These are phyloP conservation scores for Podargus strigoides DNA, from an alignment of 2,797 vertebrate genomes.

Conservation along the genomic window DNA sequence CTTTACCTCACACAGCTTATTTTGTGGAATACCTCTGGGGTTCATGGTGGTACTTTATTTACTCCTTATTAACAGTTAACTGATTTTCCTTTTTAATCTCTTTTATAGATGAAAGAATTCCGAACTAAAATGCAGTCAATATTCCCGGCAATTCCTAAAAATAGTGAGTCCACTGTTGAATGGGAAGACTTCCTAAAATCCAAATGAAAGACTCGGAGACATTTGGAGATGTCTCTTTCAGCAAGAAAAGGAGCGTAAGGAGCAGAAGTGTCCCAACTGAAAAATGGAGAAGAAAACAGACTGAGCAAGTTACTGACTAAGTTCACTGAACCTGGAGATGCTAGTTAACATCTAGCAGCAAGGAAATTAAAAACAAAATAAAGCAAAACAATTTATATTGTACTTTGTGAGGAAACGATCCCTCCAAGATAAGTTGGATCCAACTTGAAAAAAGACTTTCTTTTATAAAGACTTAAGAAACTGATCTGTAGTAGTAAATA, in stretches of 20 bases:
- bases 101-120: slow-evolving; percentile 85
- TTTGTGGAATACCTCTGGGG: not conserved
- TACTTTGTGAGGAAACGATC: not conserved
- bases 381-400: not conserved
- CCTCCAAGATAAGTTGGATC: not conserved
- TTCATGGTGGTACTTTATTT: not conserved
- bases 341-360: not conserved
- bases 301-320: not conserved
- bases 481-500: not conserved
- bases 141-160: slow-evolving; percentile 85
- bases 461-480: not conserved
- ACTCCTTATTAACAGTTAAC: not conserved
- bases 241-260: not conserved
- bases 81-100: slow-evolving; percentile 13
- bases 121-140: slow-evolving; percentile 85
- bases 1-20: not conserved
- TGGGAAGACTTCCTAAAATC: slow-evolving; percentile 83
- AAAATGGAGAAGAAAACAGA: not conserved
- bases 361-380: not conserved
- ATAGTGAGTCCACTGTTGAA: slow-evolving; percentile 37
- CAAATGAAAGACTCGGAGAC: slow-evolving; percentile 67
- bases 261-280: not conserved
- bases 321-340: not conserved
- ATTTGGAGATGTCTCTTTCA: not conserved
- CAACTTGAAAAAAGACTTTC: not conserved